phyloP scores from a whole-genome alignment of 2,113 vertebrate species.

The Eptesicus fuscus region DNA sequence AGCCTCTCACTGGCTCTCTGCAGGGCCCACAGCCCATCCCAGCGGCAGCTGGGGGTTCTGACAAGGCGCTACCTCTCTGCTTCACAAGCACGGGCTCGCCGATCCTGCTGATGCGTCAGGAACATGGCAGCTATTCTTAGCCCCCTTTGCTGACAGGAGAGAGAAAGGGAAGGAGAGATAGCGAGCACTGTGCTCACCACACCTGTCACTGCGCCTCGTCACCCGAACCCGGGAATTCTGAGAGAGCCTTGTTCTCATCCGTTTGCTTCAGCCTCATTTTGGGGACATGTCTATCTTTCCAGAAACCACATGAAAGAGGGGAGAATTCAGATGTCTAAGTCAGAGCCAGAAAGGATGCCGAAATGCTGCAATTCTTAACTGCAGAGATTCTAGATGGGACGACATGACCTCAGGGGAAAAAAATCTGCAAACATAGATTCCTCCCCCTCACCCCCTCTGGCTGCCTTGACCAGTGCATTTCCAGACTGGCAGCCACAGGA shows the following conservation, averaged over 20 bases:
- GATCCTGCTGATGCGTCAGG: background rate
- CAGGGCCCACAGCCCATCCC: background rate
- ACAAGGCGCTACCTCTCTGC: background rate
- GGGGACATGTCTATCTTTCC: background rate
- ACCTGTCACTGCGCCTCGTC: background rate
- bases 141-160: background rate
- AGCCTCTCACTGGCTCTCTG: background rate
- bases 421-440: background rate
- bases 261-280: background rate
- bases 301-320: background rate
- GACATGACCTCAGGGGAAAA: background rate
- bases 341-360: background rate
- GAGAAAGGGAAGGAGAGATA: background rate
- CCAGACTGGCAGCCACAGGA: background rate
- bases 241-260: background rate
- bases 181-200: background rate
- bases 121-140: slow-evolving; percentile 6
- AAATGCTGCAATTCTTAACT: background rate
- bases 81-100: background rate
- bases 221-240: slow-evolving; percentile 17
- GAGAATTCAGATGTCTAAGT: background rate
- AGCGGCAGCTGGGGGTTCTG: background rate
- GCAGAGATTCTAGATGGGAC: background rate
- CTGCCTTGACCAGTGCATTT: background rate
- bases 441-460: background rate